These are phyloP conservation scores for Volucella zonaria DNA, from an alignment of 2,888 invertebrate species.

Conservation along the genomic window DNA sequence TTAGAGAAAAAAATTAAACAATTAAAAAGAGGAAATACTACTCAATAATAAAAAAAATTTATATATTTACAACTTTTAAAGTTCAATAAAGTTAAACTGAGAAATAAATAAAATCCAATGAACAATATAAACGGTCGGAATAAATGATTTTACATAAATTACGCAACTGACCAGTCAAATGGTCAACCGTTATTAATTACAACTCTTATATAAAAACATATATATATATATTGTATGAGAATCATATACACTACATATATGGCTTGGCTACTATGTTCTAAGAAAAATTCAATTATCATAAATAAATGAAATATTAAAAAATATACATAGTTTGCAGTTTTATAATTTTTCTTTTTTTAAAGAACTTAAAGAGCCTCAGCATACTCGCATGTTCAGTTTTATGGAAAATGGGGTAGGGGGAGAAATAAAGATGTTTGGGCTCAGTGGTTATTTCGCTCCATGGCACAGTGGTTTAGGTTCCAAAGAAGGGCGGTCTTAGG, in stretches of 20 bases:
- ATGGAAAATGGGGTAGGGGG: too few relatives aligned
- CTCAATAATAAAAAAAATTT: constrained; percentile 53
- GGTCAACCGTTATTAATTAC: constrained; percentile 60
- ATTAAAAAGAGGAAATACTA: not conserved
- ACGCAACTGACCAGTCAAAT: constrained; percentile 52
- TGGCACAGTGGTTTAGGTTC: too few relatives aligned
- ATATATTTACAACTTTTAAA: constrained; percentile 70
- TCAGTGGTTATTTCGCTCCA: too few relatives aligned
- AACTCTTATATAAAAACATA: constrained; percentile 52
- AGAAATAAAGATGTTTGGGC: too few relatives aligned
- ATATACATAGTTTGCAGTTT: not conserved
- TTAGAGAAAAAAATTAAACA: constrained; percentile 9
- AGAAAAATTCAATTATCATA: constrained; percentile 60
- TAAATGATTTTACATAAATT: constrained; percentile 39
- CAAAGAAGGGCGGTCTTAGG: too few relatives aligned
- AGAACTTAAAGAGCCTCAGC: too few relatives aligned
- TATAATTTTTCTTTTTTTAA: not conserved
- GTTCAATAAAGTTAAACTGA: constrained; percentile 47
- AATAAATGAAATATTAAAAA: constrained; percentile 59
- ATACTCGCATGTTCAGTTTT: too few relatives aligned
- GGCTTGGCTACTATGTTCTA: constrained; percentile 72
- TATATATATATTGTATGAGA: constrained; percentile 46
- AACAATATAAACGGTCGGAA: constrained; percentile 17
- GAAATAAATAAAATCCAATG: constrained; percentile 12
- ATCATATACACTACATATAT: constrained; percentile 70